phyloP scores from a whole-genome alignment of 2,888 invertebrate genomes.

The Scaeva pyrastri region DNA sequence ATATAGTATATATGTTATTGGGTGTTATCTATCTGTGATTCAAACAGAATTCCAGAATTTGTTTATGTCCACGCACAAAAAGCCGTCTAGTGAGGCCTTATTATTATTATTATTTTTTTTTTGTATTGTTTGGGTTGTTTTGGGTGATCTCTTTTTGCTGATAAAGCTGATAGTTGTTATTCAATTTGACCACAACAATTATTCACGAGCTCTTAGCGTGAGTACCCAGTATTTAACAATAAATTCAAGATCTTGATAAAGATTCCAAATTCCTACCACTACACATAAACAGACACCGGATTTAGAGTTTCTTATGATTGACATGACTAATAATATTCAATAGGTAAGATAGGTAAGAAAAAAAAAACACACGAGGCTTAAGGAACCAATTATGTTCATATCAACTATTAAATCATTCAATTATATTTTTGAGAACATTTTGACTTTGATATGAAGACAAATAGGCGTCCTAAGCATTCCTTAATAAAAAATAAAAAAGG shows the following conservation, averaged over 20 bases:
- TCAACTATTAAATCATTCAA: background rate
- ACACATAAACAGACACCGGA: background rate
- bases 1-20: background rate
- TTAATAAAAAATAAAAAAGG: background rate
- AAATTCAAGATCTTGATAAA: slow-evolving; percentile 13
- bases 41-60: background rate
- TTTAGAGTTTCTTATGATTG: background rate
- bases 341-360: too few relatives aligned
- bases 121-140: background rate
- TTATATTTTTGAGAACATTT: background rate
- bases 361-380: background rate
- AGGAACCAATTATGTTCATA: background rate
- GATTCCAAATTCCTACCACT: background rate
- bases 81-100: background rate
- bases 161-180: background rate
- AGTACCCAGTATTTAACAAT: background rate
- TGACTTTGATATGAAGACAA: background rate
- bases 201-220: slow-evolving; percentile 18
- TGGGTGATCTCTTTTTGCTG: background rate
- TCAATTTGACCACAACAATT: background rate
- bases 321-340: slow-evolving; percentile 4
- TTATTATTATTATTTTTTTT: background rate
- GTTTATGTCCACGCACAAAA: slow-evolving; percentile 13
- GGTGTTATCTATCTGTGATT: slow-evolving; percentile 28
- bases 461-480: background rate